Evolutionary conservation across 2,888 invertebrate genomes (phyloP).

Genomic region (Polyploca ridens): DNA sequence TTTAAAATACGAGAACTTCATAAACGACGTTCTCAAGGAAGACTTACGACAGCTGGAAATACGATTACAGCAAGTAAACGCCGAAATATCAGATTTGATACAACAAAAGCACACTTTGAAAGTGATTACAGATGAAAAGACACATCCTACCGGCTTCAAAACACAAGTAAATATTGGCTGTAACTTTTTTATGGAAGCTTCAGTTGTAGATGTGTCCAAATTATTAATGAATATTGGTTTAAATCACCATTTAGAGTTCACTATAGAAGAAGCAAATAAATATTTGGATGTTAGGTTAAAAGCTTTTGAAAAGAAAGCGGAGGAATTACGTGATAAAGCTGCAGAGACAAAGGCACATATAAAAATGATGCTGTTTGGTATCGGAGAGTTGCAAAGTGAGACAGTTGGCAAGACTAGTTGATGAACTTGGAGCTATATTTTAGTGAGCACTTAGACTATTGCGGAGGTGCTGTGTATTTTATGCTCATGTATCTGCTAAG

Average conservation of each 20-base stretch:
- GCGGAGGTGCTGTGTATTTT: too few species aligned
- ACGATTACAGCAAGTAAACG: slow-evolving; percentile 85
- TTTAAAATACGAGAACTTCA: slow-evolving; percentile 86
- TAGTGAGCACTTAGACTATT: too few species aligned
- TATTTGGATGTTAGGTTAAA: slow-evolving; percentile 89
- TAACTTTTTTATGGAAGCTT: slow-evolving; percentile 92
- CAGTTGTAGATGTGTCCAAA: slow-evolving; percentile 86
- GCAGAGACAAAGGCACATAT: slow-evolving; percentile 91
- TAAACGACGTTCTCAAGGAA: slow-evolving; percentile 91
- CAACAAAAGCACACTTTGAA: slow-evolving; percentile 90
- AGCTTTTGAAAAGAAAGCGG: slow-evolving; percentile 85
- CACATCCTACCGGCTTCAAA: slow-evolving; percentile 76
- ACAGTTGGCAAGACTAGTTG: slow-evolving; percentile 20
- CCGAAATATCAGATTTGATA: slow-evolving; percentile 88
- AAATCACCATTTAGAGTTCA: slow-evolving; percentile 90
- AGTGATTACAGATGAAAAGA: slow-evolving; percentile 83
- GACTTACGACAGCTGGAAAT: slow-evolving; percentile 86
- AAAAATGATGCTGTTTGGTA: slow-evolving; percentile 89
- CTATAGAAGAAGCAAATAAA: slow-evolving; percentile 87
- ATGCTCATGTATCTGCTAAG: too few species aligned
- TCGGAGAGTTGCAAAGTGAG: slow-evolving; percentile 83
- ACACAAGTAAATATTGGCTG: slow-evolving; percentile 91
- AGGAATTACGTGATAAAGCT: slow-evolving; percentile 86
- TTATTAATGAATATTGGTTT: slow-evolving; percentile 91
- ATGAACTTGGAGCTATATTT: neutral